Conservation (phyloP, 2,888 invertebrate species). For the Slavum lentiscoides region DNA sequence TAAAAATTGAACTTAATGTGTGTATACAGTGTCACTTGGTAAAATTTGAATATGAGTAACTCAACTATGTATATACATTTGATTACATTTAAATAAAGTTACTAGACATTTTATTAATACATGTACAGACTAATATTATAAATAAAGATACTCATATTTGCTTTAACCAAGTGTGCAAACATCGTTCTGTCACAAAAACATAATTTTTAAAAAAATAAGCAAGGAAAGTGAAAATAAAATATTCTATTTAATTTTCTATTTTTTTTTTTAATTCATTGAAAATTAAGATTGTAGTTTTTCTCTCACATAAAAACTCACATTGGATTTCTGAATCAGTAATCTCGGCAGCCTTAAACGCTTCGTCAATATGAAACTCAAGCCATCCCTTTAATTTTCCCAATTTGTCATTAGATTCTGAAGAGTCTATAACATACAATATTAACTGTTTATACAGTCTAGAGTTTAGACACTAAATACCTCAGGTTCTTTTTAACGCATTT, state of each 20-base stretch:
- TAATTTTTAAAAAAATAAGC: slow-evolving; percentile 3
- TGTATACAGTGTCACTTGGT: neutral
- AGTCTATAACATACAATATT: slow-evolving; percentile 48
- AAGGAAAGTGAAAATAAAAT: neutral
- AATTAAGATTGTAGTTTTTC: slow-evolving; percentile 17
- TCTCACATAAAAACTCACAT: slow-evolving; percentile 42
- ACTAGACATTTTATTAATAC: neutral
- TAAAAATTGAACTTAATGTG: neutral
- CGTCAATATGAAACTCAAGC: slow-evolving; percentile 37
- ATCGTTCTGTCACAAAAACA: neutral
- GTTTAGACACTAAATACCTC: slow-evolving; percentile 11
- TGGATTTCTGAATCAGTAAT: slow-evolving; percentile 32
- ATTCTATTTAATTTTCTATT: no score
- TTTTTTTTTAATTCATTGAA: neutral
- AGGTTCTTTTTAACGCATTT: slow-evolving; percentile 30
- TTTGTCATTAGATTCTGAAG: slow-evolving; percentile 35
- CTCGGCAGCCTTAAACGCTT: slow-evolving; percentile 37
- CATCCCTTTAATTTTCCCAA: slow-evolving; percentile 40
- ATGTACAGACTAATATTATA: neutral
- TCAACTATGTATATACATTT: neutral
- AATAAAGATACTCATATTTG: neutral
- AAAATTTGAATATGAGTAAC: neutral
- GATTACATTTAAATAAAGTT: neutral
- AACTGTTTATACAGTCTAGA: slow-evolving; percentile 36
- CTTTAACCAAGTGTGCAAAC: neutral